Conservation (phyloP, 2,113 vertebrate genomes). For the Ifrita kowaldi region DNA sequence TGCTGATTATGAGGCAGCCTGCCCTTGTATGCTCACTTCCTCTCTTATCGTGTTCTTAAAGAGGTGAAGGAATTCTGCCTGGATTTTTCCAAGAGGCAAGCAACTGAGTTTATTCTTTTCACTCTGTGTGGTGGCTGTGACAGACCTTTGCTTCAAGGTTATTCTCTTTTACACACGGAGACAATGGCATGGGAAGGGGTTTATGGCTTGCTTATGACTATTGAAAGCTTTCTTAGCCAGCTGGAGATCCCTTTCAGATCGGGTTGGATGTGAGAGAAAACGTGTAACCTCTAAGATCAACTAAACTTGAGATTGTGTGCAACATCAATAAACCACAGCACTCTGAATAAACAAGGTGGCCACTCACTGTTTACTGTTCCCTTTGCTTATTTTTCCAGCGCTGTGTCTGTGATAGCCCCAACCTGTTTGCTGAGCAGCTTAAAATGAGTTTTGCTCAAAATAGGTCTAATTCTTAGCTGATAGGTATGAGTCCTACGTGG, state of each 20-base stretch:
- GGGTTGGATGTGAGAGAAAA: not conserved
- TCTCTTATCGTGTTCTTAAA: not conserved
- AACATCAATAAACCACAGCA: conserved; percentile 26
- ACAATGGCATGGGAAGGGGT: not conserved
- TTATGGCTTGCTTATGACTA: not conserved
- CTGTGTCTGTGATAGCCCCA: not conserved
- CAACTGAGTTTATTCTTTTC: not conserved
- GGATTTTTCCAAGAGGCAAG: not conserved
- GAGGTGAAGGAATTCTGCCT: not conserved
- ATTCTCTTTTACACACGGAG: not conserved
- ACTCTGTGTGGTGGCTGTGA: not conserved
- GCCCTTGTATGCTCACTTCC: not conserved
- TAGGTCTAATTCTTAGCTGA: not conserved
- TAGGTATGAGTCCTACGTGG: not conserved
- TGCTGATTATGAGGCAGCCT: not conserved
- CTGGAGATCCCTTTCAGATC: not conserved
- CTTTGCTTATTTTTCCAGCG: conserved; percentile 35
- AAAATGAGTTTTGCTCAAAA: not conserved
- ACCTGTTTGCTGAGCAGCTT: not conserved
- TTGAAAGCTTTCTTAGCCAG: not conserved
- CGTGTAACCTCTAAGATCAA: not conserved
- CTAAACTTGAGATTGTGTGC: conserved; percentile 26
- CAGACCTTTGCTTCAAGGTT: not conserved
- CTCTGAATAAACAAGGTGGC: conserved; percentile 46
- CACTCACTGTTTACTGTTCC: conserved; percentile 11